A percentile compares a stretch with the other conserved stretches of the same genome.
Evolutionary conservation across 2,888 invertebrate genomes (phyloP).

Genomic region (Trichogramma evanescens): DNA sequence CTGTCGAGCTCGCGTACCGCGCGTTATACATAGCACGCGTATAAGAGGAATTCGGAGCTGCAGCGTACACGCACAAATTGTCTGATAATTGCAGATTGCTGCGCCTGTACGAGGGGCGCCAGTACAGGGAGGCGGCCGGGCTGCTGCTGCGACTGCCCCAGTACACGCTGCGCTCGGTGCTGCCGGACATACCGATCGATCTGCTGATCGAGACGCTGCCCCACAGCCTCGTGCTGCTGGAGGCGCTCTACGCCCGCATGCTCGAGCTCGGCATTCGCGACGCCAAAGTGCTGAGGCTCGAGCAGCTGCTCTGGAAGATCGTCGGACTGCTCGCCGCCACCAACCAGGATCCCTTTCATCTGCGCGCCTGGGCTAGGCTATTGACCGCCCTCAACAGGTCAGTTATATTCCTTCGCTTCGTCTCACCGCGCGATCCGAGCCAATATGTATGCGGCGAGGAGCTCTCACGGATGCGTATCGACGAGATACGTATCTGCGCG

Average conservation of each 20-base stretch:
- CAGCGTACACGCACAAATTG: background rate
- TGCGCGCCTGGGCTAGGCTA: slow-evolving; percentile 37
- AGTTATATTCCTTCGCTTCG: no score
- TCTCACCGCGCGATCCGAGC: no score
- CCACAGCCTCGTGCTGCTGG: slow-evolving; percentile 77
- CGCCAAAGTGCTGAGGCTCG: slow-evolving; percentile 53
- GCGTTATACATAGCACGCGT: no score
- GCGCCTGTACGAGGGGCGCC: slow-evolving; percentile 77
- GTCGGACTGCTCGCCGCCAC: slow-evolving; percentile 66
- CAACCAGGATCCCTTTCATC: slow-evolving; percentile 34
- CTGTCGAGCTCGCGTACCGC: no score
- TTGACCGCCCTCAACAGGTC: slow-evolving; percentile 29
- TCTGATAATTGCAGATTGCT: slow-evolving; percentile 50
- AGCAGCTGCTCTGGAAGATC: slow-evolving; percentile 78
- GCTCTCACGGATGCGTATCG: no score
- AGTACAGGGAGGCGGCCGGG: slow-evolving; percentile 84
- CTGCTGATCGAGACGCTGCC: slow-evolving; percentile 83
- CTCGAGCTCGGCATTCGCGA: slow-evolving; percentile 38
- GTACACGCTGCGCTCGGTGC: slow-evolving; percentile 69
- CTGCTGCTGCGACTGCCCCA: slow-evolving; percentile 74
- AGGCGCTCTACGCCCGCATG: slow-evolving; percentile 61
- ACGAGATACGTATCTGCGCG: no score
- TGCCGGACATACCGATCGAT: slow-evolving; percentile 76
- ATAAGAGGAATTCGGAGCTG: no score
- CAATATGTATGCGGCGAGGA: no score